A percentile compares a stretch with the other conserved stretches of the same genome.
These are phyloP conservation scores for Centrocercus urophasianus DNA, from an alignment of 2,113 vertebrate species.

Conservation along the genomic window DNA sequence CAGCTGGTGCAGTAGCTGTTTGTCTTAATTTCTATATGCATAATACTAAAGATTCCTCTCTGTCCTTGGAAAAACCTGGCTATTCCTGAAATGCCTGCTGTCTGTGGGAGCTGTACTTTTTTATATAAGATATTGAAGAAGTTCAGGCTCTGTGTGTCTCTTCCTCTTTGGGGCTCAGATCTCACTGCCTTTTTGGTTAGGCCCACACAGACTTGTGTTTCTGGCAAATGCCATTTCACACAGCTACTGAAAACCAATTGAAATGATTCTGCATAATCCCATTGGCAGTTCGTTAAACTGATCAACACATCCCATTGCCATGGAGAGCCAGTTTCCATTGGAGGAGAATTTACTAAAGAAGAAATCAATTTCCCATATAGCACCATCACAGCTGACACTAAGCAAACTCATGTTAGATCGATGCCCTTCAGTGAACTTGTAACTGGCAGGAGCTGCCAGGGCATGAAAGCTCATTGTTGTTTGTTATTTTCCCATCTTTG, in stretches of 20 bases:
- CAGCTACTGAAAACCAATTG: neutral
- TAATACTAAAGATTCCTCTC: neutral
- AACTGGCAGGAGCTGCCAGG: neutral
- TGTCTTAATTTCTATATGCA: fast-evolving
- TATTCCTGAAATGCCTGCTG: neutral
- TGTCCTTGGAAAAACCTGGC: neutral
- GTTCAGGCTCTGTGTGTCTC: neutral
- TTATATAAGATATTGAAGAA: neutral
- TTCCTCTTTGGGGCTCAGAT: neutral
- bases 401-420: neutral
- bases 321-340: neutral
- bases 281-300: neutral
- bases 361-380: neutral
- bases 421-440: neutral
- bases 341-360: neutral
- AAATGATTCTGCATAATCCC: constrained; percentile 22
- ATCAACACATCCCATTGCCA: neutral
- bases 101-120: neutral
- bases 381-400: neutral
- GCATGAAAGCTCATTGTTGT: neutral
- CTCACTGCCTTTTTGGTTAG: neutral
- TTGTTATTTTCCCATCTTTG: neutral
- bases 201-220: neutral
- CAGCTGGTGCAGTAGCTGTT: neutral
- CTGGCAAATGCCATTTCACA: neutral